These are phyloP conservation scores for Leguminivora glycinivorella DNA, from an alignment of 1,140 invertebrate genomes.

Conservation along the genomic window DNA sequence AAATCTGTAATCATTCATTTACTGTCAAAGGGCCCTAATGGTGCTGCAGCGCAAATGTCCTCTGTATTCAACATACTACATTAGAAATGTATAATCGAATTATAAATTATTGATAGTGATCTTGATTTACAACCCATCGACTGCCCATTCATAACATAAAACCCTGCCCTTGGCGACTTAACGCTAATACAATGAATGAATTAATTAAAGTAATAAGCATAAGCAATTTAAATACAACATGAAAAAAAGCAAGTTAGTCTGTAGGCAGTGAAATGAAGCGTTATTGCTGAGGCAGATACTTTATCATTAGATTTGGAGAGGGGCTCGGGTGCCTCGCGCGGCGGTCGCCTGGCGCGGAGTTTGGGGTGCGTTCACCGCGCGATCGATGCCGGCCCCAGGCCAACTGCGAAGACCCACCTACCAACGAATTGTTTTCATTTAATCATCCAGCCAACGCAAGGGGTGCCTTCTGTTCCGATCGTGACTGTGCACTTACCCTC, in stretches of 20 bases:
- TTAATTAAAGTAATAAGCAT: conserved; percentile 26
- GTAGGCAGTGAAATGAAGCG: conserved; percentile 22
- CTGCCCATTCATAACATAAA: conserved; percentile 5
- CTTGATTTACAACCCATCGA: neutral
- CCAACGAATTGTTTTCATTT: conserved; percentile 51
- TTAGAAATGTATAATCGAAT: neutral
- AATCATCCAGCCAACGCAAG: conserved; percentile 40
- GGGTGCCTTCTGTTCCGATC: conserved; percentile 38
- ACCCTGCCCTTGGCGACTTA: neutral
- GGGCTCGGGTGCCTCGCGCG: conserved; percentile 48
- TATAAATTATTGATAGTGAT: neutral
- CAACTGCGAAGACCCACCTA: conserved; percentile 49
- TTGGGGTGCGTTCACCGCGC: conserved; percentile 70
- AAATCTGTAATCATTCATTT: neutral
- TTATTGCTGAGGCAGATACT: conserved; percentile 40
- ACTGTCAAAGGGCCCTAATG: conserved; percentile 11
- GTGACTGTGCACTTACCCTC: conserved; percentile 39
- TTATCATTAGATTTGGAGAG: conserved; percentile 51
- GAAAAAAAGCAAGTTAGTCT: conserved; percentile 14
- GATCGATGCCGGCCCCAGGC: conserved; percentile 62
- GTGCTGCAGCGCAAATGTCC: neutral
- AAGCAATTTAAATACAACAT: conserved; percentile 22
- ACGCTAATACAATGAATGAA: conserved; percentile 9
- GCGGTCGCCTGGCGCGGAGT: conserved; percentile 53
- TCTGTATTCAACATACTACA: neutral